Base-by-base conservation (phyloP, 2,113 vertebrate genomes). In the Barbus barbus region DNA sequence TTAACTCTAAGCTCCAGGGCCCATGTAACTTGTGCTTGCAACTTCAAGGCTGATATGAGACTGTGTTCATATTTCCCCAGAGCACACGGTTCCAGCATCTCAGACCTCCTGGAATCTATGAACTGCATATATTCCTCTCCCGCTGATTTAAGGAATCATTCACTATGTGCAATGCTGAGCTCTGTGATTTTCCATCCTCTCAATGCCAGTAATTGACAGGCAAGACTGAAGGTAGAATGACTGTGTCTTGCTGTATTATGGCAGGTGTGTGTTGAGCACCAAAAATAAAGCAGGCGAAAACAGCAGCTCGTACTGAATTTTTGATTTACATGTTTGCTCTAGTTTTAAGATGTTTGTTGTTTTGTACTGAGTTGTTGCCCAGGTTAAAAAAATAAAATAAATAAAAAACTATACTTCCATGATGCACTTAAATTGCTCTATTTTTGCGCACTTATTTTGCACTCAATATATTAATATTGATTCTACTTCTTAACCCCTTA, bases 171-270 rank as follows among this genome's bases (percentile, higher is more conserved):
- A 90, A 81, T 89, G 91, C 90, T 92, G 88, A 92, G 79, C 81
- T 82, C 74, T 61, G 86, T 89, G 89, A 63, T 90, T 90, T 91
- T 87, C 86, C 81, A 83, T 82, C 81, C 26, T 82, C 81, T 74
- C 71, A 88, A 83, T 60, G 79, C 60, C 77, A 36, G 81, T 92
- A 93, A 92, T 90, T 92, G 92, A 90, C 90, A 91, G 88, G 77
- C 89, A 88, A 86, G 22, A 63, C 71, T 81, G 88, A 83, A 75
- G 60, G 58, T 77, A 84, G 61, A 86, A 85, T 81, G 75, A 89
- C 76, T 83, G 76, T 85, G 76, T 76, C 63, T 87, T 90, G 90
- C 80, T 87, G 89, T 84, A 84, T 77, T 88, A 83, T 88, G 83
- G 81, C 86, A 90, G 87, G 85, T 91, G 87, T 83, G 60, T 81